Percentiles rank a stretch among this genome's conserved stretches.
Evolutionary conservation across 2,113 vertebrate genomes (phyloP).

Genomic region (Microcebus griseorufus): DNA sequence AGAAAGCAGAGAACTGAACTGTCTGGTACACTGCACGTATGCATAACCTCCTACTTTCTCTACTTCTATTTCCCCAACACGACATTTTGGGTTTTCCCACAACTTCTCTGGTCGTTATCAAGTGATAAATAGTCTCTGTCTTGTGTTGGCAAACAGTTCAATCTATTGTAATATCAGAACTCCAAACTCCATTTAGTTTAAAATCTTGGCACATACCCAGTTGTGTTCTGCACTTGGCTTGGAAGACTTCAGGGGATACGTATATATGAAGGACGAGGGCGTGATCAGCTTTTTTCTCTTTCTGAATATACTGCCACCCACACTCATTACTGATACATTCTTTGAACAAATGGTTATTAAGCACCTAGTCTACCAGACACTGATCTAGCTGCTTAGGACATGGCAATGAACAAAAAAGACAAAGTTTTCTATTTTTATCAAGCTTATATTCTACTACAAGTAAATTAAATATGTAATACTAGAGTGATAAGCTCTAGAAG

Average conservation of each 20-base stretch:
- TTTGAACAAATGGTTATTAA: conserved; percentile 2
- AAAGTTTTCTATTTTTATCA: neutral
- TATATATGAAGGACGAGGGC: neutral
- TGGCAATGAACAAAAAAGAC: neutral
- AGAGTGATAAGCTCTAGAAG: neutral
- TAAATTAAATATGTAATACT: neutral
- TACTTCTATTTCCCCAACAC: neutral
- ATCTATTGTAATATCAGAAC: neutral
- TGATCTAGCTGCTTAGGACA: neutral
- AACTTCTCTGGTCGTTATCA: neutral
- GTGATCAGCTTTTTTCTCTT: neutral
- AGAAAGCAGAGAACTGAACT: neutral
- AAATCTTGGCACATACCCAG: neutral
- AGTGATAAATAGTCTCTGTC: neutral
- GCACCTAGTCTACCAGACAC: neutral
- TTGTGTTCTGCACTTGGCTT: neutral
- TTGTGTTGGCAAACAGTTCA: conserved; percentile 6
- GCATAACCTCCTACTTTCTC: neutral
- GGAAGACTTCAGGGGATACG: neutral
- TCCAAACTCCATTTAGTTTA: neutral
- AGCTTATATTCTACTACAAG: neutral
- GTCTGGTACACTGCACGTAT: neutral
- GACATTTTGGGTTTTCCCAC: conserved; percentile 29
- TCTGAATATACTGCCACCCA: neutral
- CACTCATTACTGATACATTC: neutral